Conservation (phyloP, 2,888 invertebrate genomes). For the Drosophila koepferae region DNA sequence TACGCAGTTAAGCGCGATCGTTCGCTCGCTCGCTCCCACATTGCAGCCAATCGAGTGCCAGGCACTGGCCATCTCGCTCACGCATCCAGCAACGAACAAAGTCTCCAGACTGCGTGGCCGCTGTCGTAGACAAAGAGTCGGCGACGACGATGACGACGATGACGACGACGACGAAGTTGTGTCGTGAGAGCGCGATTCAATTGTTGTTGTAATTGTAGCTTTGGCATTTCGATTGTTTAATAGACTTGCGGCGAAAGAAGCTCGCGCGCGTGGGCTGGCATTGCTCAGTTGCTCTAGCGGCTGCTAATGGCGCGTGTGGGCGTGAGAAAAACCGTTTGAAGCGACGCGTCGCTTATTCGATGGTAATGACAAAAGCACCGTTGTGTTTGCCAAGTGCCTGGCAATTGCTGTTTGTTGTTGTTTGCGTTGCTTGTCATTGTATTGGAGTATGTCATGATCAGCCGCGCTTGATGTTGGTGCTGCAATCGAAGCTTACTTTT, state of each 20-base stretch:
- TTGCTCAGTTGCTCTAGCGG: constrained; percentile 11
- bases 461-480: not conserved
- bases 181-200: constrained; percentile 27
- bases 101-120: constrained; percentile 67
- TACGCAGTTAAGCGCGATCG: constrained; percentile 57
- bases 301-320: constrained; percentile 36
- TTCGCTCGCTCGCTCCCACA: constrained; percentile 1
- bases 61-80: constrained; percentile 39
- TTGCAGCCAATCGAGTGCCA: not conserved
- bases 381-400: constrained; percentile 16
- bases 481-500: constrained; percentile 50
- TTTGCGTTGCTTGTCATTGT: not conserved
- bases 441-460: not conserved
- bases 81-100: not conserved
- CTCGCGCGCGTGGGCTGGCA: constrained; percentile 60
- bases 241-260: constrained; percentile 46
- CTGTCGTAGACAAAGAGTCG: constrained; percentile 51
- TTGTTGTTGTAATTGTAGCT: constrained; percentile 32
- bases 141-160: not conserved
- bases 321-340: constrained; percentile 55
- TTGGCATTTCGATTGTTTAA: constrained; percentile 70
- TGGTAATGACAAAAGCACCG: constrained; percentile 19
- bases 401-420: constrained; percentile 3
- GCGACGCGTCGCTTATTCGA: not conserved
- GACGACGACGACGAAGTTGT: constrained; percentile 11